Base-by-base conservation (phyloP, 1,140 invertebrate genomes). In the Drosophila yakuba region DNA sequence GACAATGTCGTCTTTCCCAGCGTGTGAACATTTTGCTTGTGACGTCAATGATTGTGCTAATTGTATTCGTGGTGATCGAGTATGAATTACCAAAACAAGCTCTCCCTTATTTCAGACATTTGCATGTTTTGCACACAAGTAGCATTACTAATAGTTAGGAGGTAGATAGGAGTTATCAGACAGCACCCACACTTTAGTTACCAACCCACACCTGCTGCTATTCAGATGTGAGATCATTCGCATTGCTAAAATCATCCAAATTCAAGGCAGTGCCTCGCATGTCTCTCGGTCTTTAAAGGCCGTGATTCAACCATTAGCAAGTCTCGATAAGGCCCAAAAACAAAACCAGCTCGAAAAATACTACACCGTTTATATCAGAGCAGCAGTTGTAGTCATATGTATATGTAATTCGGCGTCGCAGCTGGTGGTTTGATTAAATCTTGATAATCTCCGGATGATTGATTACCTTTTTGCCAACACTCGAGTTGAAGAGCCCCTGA, bases 21-120 rank as follows among this genome's bases (percentile, higher is more conserved):
- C 67, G 67, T 73, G 69, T 45, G 69, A 62, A 73, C 25, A 61
- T 73, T 39, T 73, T 12, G 56, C 39, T 35, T 39, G 68, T 73
- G 69, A 73, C 69, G 69, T 54, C 47, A 73, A 73, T 73, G 38
- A 41, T 45, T 60, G 45, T 73, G 68, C 39, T 73, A 61, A 73
- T 51, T 73, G 25, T 71, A n/a, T 2, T 32, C 20, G 36, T 6
- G 2, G 12, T 36, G 32, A 7, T 15, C 20, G 6, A 54, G 14
- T 14, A 51, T 10, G 39, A 55, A 23, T 55, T 45, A 38, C 38
- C 10, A 47, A 52, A 72, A 54, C 20, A 73, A 61, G 61, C 56
- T 10, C 14, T 5, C 15, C 8, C 6, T 38, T 15, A 41, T 10
- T 0, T 12, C n/a, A n/a, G 11, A 7, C 14, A 45, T 50, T 71